Percentiles rank a stretch among this genome's conserved stretches.
phyloP scores from a whole-genome alignment of 2,113 vertebrate genomes.

The Protobothrops flavoviridis region DNA sequence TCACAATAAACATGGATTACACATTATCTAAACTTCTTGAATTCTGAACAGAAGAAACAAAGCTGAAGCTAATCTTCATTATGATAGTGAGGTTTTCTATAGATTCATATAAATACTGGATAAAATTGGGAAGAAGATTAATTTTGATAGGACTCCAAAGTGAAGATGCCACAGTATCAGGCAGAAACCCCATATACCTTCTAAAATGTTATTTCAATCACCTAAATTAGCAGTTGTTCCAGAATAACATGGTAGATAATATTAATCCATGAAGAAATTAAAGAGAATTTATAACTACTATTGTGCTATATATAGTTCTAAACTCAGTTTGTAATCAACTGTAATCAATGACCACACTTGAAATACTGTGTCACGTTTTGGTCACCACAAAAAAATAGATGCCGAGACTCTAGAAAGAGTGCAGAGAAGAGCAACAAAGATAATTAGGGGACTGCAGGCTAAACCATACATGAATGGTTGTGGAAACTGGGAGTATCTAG shows the following conservation, averaged over 20 bases:
- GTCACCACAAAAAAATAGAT: not conserved
- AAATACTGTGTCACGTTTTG: not conserved
- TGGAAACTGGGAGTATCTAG: not conserved
- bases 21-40: not conserved
- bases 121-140: not conserved
- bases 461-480: not conserved
- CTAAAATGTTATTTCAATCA: not conserved
- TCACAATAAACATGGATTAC: not conserved
- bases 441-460: not conserved
- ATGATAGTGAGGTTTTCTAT: not conserved
- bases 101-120: not conserved
- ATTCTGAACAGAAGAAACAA: not conserved
- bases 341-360: not conserved
- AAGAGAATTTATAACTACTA: not conserved
- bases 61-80: not conserved
- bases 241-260: not conserved
- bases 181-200: not conserved
- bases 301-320: not conserved
- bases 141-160: not conserved
- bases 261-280: not conserved
- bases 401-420: not conserved
- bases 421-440: not conserved
- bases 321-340: not conserved
- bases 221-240: not conserved
- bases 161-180: not conserved